phyloP scores from a whole-genome alignment of 2,113 vertebrate species.

The Corythornis madagascariensis region DNA sequence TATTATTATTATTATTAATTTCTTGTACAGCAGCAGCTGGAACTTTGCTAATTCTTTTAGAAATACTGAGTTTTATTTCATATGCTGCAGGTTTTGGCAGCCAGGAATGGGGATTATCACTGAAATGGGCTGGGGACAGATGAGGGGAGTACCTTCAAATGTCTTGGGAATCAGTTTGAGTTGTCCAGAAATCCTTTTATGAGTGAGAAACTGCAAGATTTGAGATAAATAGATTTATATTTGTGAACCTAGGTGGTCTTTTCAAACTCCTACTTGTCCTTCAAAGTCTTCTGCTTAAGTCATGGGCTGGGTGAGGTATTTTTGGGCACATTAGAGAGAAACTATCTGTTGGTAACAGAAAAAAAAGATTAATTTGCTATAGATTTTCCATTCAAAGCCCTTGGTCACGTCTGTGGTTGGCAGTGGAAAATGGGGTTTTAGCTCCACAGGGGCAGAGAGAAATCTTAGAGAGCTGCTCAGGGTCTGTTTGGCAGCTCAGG shows the following conservation, averaged over 20 bases:
- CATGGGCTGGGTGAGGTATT: not conserved
- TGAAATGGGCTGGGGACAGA: too few relatives aligned
- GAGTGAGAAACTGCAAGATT: not conserved
- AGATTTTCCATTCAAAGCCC: not conserved
- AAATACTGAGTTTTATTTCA: not conserved
- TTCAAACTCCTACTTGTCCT: not conserved
- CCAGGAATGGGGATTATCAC: not conserved
- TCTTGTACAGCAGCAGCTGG: not conserved
- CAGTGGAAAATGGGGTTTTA: not conserved
- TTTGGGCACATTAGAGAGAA: not conserved
- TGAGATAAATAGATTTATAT: not conserved
- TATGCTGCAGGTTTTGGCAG: not conserved
- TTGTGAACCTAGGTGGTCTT: not conserved
- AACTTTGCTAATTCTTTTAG: not conserved
- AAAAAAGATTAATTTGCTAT: not conserved
- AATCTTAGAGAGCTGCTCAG: not conserved
- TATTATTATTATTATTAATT: too few relatives aligned
- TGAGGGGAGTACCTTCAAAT: not conserved
- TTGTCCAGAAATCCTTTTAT: not conserved
- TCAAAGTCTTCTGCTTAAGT: not conserved
- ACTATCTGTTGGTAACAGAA: not conserved
- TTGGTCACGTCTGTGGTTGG: not conserved
- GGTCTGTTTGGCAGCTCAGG: not conserved
- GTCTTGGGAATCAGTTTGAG: not conserved
- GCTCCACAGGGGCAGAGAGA: not conserved